Conservation (phyloP, 2,888 invertebrate genomes). For the Chrysolina haemoptera region DNA sequence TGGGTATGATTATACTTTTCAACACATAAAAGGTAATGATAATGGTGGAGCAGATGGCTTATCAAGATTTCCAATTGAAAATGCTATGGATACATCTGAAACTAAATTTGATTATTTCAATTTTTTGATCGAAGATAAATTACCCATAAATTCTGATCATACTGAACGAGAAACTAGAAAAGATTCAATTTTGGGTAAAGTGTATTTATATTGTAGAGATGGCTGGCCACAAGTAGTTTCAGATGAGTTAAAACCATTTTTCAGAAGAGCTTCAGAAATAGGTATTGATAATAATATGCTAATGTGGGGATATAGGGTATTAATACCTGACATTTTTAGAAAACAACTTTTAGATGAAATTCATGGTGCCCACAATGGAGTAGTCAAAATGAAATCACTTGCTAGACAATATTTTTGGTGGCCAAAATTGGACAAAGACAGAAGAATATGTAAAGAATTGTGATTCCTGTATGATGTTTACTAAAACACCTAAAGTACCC, state of each 20-base stretch:
- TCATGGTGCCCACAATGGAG: constrained; percentile 47
- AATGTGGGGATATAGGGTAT: constrained; percentile 2
- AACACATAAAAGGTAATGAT: neutral
- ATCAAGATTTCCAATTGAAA: neutral
- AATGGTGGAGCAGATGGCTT: neutral
- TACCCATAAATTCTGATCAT: constrained; percentile 20
- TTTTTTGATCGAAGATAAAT: constrained; percentile 28
- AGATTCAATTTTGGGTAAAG: constrained; percentile 21
- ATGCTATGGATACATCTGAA: neutral
- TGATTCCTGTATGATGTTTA: constrained; percentile 46
- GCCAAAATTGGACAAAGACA: constrained; percentile 56
- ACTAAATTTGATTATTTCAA: neutral
- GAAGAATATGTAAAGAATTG: constrained; percentile 53
- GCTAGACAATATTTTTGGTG: constrained; percentile 51
- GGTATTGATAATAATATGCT: constrained; percentile 36
- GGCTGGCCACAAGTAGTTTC: constrained; percentile 9
- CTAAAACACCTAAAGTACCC: constrained; percentile 38
- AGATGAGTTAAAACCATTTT: constrained; percentile 26
- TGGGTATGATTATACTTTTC: neutral
- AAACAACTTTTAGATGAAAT: constrained; percentile 42
- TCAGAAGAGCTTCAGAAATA: constrained; percentile 25
- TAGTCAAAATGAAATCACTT: constrained; percentile 55
- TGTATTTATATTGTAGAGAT: constrained; percentile 30
- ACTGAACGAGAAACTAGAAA: constrained; percentile 7
- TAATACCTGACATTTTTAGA: constrained; percentile 32